These are phyloP conservation scores for Drosophila flavopinicola DNA, from an alignment of 2,888 invertebrate genomes.

Conservation along the genomic window DNA sequence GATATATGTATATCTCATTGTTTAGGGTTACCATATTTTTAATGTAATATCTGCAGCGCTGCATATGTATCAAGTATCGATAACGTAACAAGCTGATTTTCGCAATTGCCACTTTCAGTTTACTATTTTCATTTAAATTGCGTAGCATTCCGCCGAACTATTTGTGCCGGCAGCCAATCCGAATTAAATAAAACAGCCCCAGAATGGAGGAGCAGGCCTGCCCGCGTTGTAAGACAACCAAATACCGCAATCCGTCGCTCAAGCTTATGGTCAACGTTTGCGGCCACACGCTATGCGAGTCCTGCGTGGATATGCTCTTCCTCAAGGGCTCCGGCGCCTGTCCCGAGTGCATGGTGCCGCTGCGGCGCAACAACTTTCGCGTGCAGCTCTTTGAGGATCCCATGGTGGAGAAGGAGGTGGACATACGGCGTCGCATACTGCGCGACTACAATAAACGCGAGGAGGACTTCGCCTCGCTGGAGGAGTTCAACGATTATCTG, in stretches of 20 bases:
- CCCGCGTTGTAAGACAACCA: conserved; percentile 98
- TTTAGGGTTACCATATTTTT: too few species aligned
- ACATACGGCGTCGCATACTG: conserved; percentile 94
- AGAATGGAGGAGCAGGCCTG: conserved; percentile 85
- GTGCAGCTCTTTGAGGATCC: conserved; percentile 98
- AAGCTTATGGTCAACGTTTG: conserved; percentile 99
- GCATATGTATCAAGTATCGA: conserved; percentile 4
- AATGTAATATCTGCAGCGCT: too few species aligned
- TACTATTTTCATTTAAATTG: not conserved
- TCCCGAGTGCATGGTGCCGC: conserved; percentile 95
- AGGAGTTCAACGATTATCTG: conserved; percentile 97
- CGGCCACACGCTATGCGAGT: conserved; percentile 98
- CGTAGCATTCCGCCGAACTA: too few species aligned
- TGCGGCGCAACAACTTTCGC: conserved; percentile 95
- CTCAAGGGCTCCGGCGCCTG: conserved; percentile 98
- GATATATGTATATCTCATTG: not conserved
- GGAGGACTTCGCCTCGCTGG: conserved; percentile 93
- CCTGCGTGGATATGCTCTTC: conserved; percentile 97
- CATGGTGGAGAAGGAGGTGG: conserved; percentile 98
- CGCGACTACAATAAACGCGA: conserved; percentile 97
- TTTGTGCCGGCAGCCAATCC: conserved; percentile 8
- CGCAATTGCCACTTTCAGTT: conserved; percentile 16
- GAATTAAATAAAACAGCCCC: not conserved
- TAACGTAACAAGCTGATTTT: conserved; percentile 13
- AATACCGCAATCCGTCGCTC: conserved; percentile 97